Conservation (phyloP, 2,888 invertebrate species). For the Osedax frankpressi region DNA sequence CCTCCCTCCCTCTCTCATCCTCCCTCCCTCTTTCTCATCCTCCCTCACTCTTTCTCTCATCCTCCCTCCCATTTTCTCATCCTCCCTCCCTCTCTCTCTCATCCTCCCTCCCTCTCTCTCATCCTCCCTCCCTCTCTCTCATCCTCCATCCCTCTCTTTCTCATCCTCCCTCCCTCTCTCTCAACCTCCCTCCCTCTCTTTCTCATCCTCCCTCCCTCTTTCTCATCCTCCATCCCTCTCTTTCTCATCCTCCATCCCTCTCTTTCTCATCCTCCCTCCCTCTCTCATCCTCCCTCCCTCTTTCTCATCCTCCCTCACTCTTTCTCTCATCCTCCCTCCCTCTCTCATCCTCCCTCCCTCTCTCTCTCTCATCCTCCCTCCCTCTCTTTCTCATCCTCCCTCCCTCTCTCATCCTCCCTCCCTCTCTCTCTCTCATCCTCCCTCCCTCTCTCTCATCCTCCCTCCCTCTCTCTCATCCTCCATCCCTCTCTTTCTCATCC, state of each 20-base stretch:
- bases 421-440: not conserved
- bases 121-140: not conserved
- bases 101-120: not conserved
- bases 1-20: not conserved
- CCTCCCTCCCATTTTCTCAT: not conserved
- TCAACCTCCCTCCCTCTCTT: not conserved
- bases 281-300: not conserved
- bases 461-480: no score
- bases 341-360: not conserved
- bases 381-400: not conserved
- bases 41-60: not conserved
- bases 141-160: no score
- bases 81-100: not conserved
- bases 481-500: no score
- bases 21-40: not conserved
- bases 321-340: conserved; percentile 2
- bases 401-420: not conserved
- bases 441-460: not conserved
- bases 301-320: no score
- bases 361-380: not conserved
- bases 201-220: not conserved
- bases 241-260: no score
- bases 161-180: no score
- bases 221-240: no score
- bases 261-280: not conserved